Base-by-base conservation (phyloP, 2,797 vertebrate genomes). In the Apogon talboti region DNA sequence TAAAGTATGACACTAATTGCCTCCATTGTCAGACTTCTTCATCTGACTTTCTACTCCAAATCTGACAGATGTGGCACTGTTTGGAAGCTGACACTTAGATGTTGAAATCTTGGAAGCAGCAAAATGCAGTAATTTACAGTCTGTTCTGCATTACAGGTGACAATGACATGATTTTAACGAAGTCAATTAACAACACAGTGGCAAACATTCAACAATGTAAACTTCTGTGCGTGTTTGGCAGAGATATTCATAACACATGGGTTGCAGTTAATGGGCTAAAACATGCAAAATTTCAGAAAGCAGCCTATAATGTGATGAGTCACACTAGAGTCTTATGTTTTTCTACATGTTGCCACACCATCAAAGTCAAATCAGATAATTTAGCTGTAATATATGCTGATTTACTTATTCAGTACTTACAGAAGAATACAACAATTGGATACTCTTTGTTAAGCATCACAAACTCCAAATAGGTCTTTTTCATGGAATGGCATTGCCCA, bases 181-280 rank as follows among this genome's bases (percentile, higher is more conserved):
- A 46, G 38, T 21, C n/a, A 33, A 10, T 44, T 47, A 56, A 49
- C 40, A 43, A 51, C 45, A 33, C 45, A 33, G 5, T 45, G 40
- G 70, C 19, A 42, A 30, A 42, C 57, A 79, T 52, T 52, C 9
- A 43, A n/a, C n/a, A 57, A 55, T 42, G 41, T 60, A 11, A 63
- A 64, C 37, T n/a, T n/a, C n/a, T 69, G 2, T 38, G 42, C 10
- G 57, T 50, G 45, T 10, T 51, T 40, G 18, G 45, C n/a, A 47
- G 28, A n/a, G 10, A 48, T 52, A 37, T 28, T 47, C 21, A 33
- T 28, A 62, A 30, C 7, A 53, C 11, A 49, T 21, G 11, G 18
- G 24, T 51, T 40, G 6, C 28, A 49, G 62, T 66, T 18, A 51
- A 71, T 66, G 81, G 78, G 74, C 76, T 76, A 64, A 80, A 86